phyloP scores from a whole-genome alignment of 2,888 invertebrate species.

The Cerastis rubricosa region DNA sequence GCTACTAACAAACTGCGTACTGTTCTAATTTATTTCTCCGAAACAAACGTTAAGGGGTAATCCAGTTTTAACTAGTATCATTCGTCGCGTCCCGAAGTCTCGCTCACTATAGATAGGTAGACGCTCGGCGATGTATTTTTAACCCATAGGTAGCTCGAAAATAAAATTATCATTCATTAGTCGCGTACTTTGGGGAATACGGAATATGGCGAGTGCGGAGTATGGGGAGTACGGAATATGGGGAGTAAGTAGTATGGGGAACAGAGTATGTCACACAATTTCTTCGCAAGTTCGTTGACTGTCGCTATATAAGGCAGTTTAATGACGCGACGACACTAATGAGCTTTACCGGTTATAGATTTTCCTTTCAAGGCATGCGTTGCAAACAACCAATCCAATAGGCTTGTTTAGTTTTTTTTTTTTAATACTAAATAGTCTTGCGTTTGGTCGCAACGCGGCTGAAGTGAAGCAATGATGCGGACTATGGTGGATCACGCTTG shows the following conservation, averaged over 20 bases:
- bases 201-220: slow-evolving; percentile 25
- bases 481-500: no score
- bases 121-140: slow-evolving; percentile 55
- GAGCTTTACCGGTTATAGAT: slow-evolving; percentile 43
- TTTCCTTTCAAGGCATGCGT: slow-evolving; percentile 26
- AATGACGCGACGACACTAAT: slow-evolving; percentile 42
- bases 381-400: no score
- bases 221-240: slow-evolving; percentile 48
- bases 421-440: no score
- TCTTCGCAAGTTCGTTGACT: slow-evolving; percentile 62
- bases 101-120: slow-evolving; percentile 21
- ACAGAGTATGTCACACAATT: slow-evolving; percentile 55
- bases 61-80: slow-evolving; percentile 44
- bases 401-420: no score
- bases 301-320: slow-evolving; percentile 25
- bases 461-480: no score
- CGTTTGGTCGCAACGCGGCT: no score
- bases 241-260: slow-evolving; percentile 26
- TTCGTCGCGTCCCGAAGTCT: slow-evolving; percentile 4
- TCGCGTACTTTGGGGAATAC: slow-evolving; percentile 52
- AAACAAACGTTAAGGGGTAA: slow-evolving; percentile 31
- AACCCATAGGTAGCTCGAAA: slow-evolving; percentile 46
- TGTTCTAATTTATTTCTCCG: slow-evolving; percentile 6
- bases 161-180: slow-evolving; percentile 54
- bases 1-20: not conserved